Evolutionary conservation across 2,888 invertebrate genomes (phyloP), one percentile per base, ranked within the genome.

Genomic region (Platerodrilus igneus): DNA sequence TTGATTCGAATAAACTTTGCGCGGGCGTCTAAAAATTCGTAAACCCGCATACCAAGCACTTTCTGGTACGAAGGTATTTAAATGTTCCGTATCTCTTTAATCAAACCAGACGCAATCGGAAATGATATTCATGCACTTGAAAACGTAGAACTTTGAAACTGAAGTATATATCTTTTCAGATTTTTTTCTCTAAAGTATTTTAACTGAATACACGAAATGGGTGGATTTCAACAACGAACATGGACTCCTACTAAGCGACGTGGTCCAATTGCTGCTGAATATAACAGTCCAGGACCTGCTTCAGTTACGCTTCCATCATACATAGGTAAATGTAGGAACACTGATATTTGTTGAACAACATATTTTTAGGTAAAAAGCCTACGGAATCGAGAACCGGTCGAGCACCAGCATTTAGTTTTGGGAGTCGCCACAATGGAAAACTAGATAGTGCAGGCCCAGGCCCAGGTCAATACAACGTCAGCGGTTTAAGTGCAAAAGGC

Each of bases 171-270:
- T 19, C 7, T 5, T 19, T 19, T 19, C 7, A 7, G 7, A 19
- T 5, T 19, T 30, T 15, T 37, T 0, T 4, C 16, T 35, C 22
- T 37, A 10, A 22, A 37, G 36, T 19, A 16, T 22, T 15, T 21
- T 11, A 16, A 25, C 16, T 19, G 27, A 25, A n/a, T n/a, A n/a
- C n/a, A 47, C 31, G 63, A 55, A 47, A 78, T 78, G 78, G 77
- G 79, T 63, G 87, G 86, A 58, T 78, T 86, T 62, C 81, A 84
- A 56, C 91, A 91, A 71, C 79, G 86, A 67, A 83, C 87, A 48
- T 93, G 91, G 91, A 89, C 86, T 38, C 91, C 91, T 22, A 91
- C 91, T 21, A 86, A 86, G 64, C 77, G 91, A 48, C 78, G 88
- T 32, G 91, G 91, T 20, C 87, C 87, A 11, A 92, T 93, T 45